Evolutionary conservation across 2,113 vertebrate genomes (phyloP), one percentile per base, ranked within the genome.

Genomic region (Bubo scandiacus): DNA sequence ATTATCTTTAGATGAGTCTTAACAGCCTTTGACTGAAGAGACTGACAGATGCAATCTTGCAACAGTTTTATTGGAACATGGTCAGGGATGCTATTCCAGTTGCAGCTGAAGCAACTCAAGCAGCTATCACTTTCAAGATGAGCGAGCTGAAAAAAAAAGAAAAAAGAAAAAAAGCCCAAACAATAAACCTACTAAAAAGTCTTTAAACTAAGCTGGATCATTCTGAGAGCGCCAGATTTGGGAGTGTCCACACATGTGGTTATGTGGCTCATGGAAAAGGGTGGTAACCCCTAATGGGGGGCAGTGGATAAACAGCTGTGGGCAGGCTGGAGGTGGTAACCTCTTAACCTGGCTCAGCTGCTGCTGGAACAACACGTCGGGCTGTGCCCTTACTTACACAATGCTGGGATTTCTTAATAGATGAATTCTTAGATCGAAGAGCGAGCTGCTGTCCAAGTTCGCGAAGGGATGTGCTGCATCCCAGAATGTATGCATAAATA

Each of bases 231-330:
- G 96, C 85, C 96, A 94, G 90, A 95, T 79, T 45, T 96, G 96
- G 96, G 96, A 96, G 96, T 96, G 96, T 87, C 94, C 2, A 0
- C 93, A 94, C 93, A 96, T 96, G 93, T 87, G 90, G 94, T 93
- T 93, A 62, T 87, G 75, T 86, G 93, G 81, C 96, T 96, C 85
- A 94, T 95, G 75, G 96, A 94, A 82, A 95, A 96, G 94, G 96
- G 96, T 93, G 94, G 94, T 96, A 96, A 97, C 96, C 90, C 93
- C 93, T 91, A 58, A 32, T 88, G 92, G 96, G 94, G 96, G 96
- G 96, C 94, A 95, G 90, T 82, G 92, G 92, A 85, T 61, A 73
- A 93, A 89, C 91, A 95, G 92, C 93, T 96, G 95, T 81, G 94
- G 93, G 78, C 87, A 96, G 85, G 87, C 84, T 10, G 58, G 92